Evolutionary conservation across 2,113 vertebrate species (phyloP).

Genomic region (Bubo scandiacus): DNA sequence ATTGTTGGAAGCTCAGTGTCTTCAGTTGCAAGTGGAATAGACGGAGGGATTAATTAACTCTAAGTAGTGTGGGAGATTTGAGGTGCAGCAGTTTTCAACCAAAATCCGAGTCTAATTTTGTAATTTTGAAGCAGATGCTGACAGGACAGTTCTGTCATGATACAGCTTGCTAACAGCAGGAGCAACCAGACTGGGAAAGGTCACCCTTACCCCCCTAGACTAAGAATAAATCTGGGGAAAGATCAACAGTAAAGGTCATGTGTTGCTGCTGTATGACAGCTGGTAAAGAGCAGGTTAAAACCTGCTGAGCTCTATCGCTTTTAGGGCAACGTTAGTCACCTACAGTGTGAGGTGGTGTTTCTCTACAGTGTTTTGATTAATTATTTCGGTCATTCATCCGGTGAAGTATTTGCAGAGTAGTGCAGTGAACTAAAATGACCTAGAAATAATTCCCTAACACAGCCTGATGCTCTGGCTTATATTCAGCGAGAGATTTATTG

Average conservation of each 20-base stretch:
- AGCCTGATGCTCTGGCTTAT: background rate
- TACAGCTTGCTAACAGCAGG: background rate
- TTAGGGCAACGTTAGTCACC: background rate
- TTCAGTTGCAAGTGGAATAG: background rate
- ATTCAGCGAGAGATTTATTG: background rate
- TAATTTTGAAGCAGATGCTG: background rate
- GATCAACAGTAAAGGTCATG: background rate
- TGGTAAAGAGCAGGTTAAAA: background rate
- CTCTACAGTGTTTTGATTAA: constrained; percentile 10
- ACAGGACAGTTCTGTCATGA: background rate
- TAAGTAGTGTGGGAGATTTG: fast-evolving
- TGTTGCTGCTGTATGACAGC: background rate
- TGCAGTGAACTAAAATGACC: constrained; percentile 27
- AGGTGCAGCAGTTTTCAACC: background rate
- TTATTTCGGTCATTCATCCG: constrained; percentile 25
- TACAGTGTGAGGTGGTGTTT: background rate
- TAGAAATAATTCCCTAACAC: constrained; percentile 13
- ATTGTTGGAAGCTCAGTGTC: background rate
- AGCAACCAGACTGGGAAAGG: background rate
- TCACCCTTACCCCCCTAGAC: background rate
- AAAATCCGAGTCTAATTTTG: fast-evolving
- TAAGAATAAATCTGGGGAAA: background rate
- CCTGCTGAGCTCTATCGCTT: background rate
- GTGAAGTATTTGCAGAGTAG: background rate
- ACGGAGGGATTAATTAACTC: background rate